Percentiles rank a stretch among this genome's conserved stretches.
phyloP scores from a whole-genome alignment of 2,888 invertebrate species.

The Drosophila paracracens region DNA sequence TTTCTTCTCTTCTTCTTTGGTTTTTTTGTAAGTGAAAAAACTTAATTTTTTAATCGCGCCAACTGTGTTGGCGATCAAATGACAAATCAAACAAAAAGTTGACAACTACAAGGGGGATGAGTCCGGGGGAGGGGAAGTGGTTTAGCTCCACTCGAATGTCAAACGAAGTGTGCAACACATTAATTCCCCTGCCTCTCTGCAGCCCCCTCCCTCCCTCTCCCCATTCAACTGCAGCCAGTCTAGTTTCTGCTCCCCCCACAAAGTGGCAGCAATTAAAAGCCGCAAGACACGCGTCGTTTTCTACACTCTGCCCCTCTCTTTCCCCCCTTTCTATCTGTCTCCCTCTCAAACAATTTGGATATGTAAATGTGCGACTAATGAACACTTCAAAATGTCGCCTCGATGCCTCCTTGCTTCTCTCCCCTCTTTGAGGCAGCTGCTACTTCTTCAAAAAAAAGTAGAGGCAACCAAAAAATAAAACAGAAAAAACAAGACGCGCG shows the following conservation, averaged over 20 bases:
- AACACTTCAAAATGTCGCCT: constrained; percentile 78
- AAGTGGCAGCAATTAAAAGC: constrained; percentile 76
- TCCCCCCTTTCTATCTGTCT: constrained; percentile 2
- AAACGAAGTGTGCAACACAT: constrained; percentile 83
- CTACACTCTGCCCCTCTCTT: background rate
- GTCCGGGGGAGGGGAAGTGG: constrained; percentile 6
- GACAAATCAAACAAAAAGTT: constrained; percentile 80
- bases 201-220: background rate
- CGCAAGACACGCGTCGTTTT: constrained; percentile 64
- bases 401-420: constrained; percentile 19
- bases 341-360: constrained; percentile 74
- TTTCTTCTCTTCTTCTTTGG: background rate
- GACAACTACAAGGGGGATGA: constrained; percentile 49
- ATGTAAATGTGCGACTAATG: constrained; percentile 84
- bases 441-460: constrained; percentile 52
- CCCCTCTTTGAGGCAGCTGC: constrained; percentile 55
- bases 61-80: constrained; percentile 79
- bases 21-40: constrained; percentile 15
- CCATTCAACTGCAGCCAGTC: background rate
- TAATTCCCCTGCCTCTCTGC: constrained; percentile 57
- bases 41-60: constrained; percentile 78
- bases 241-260: constrained; percentile 15
- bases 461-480: constrained; percentile 16
- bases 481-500: constrained; percentile 40
- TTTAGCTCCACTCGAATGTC: constrained; percentile 64